phyloP scores from a whole-genome alignment of 2,113 vertebrate genomes.

The Columba janthina region DNA sequence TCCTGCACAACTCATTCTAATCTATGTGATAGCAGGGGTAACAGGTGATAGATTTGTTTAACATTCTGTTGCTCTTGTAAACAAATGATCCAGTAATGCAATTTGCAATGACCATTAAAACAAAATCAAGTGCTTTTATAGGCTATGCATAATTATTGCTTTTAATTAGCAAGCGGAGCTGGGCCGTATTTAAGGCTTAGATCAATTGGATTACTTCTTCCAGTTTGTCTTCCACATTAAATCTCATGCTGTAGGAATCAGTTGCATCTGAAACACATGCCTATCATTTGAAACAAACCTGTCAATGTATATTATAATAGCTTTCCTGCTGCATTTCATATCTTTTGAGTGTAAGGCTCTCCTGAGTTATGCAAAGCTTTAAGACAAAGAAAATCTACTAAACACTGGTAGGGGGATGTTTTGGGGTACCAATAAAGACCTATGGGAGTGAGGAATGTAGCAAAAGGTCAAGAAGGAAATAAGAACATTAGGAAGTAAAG shows the following conservation, averaged over 20 bases:
- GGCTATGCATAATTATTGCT: slow-evolving; percentile 6
- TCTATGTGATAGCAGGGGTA: neutral
- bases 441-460: neutral
- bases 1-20: neutral
- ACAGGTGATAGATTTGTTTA: neutral
- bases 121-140: slow-evolving; percentile 21
- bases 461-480: neutral
- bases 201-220: neutral
- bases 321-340: neutral
- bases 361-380: neutral
- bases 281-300: neutral
- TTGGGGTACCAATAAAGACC: neutral
- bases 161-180: slow-evolving; percentile 15
- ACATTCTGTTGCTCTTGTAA: neutral
- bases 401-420: neutral
- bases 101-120: slow-evolving; percentile 55
- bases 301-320: neutral
- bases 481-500: neutral
- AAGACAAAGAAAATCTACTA: neutral
- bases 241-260: neutral
- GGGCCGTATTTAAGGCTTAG: neutral
- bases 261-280: neutral
- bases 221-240: neutral
- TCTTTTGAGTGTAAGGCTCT: neutral
- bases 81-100: neutral